Base-by-base conservation (phyloP, 1,140 invertebrate genomes). In the Caenorhabditis remanei region DNA sequence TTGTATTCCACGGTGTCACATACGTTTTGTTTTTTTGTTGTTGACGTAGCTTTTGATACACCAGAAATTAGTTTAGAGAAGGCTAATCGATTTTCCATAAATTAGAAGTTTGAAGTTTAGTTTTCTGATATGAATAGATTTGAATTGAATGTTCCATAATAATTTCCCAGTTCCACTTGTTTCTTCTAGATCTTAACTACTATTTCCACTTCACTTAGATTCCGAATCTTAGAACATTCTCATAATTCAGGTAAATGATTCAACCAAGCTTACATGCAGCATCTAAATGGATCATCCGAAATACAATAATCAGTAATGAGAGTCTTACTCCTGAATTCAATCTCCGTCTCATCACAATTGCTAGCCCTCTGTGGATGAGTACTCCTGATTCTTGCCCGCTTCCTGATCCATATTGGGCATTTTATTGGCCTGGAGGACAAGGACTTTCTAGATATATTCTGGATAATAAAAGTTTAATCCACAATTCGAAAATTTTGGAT, bases 381-480 rank as follows among this genome's bases (percentile, higher is more conserved):
- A 88, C 87, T 79, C 87, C 87, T 24, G 87, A 88, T 83, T 40
- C 19, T 19, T 88, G 87, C 24, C 87, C 84, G 4, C 71, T 88
- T 41, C 83, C 84, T 0, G 82, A 88, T 85, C 87, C 87, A 2
- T 88, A 88, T 24, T 88, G 87, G 87, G 87, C 87, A 41, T 88
- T 88, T 43, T 88, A 88, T 82, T 88, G 87, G 87, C 87, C 87
- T 24, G 87, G 87, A 14, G 87, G 87, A 32, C 87, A 88, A 55
- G 83, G 48, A 32, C 43, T 65, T 0, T 83, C 40, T 14, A 79
- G 87, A 40, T 88, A 50, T 53, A 84, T 88, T 58, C 43, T 83
- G 7, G 87, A 88, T 43, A 84, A 79, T n/a, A 19, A 50, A 21
- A 9, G 3, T 2, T 4, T 50, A 0, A 61, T 88, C 21, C 13